Percentiles rank a stretch among this genome's conserved stretches.
These are phyloP conservation scores for Chiloscyllium plagiosum DNA, from an alignment of 2,113 vertebrate genomes.

Conservation along the genomic window DNA sequence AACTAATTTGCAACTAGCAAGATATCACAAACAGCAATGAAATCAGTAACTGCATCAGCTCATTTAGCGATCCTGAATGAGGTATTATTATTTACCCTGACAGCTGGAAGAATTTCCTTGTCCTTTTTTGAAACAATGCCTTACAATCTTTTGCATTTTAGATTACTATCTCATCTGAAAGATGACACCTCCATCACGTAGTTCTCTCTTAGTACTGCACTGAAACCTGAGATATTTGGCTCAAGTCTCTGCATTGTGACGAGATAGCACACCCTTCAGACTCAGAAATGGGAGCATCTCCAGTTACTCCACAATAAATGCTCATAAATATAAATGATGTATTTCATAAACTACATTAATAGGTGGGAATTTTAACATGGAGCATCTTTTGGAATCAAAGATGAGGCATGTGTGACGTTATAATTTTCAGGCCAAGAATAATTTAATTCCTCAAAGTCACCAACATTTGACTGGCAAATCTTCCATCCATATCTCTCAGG, in stretches of 20 bases:
- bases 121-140: not conserved
- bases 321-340: not conserved
- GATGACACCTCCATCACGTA: not conserved
- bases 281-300: not conserved
- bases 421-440: not conserved
- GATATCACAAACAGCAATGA: not conserved
- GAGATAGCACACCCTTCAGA: not conserved
- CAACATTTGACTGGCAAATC: not conserved
- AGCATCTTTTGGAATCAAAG: not conserved
- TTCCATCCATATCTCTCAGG: not conserved
- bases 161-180: not conserved
- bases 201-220: not conserved
- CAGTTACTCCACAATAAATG: not conserved
- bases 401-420: not conserved
- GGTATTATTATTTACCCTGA: not conserved
- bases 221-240: not conserved
- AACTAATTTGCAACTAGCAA: not conserved
- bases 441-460: not conserved
- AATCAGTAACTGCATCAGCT: not conserved
- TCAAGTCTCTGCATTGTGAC: not conserved
- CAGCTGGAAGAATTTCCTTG: not conserved
- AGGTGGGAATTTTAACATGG: not conserved
- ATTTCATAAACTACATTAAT: not conserved
- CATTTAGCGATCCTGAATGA: not conserved
- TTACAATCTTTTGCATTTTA: not conserved